Base-by-base conservation (phyloP, 2,888 invertebrate species). In the Limenitis camilla region DNA sequence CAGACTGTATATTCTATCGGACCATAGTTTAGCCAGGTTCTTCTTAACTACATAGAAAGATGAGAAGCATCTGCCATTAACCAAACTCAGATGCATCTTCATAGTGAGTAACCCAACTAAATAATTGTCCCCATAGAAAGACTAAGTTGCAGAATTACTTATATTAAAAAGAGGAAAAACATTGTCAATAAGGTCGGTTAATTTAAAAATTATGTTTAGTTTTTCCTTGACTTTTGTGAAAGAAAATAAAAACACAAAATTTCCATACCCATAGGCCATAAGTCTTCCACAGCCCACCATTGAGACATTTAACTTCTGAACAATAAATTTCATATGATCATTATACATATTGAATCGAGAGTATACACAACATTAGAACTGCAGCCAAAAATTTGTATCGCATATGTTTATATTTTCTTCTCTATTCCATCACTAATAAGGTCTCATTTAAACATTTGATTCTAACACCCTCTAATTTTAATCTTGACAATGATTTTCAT, bases 251-350 rank as follows among this genome's bases (percentile, higher is more conserved):
- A 58, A 59, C 53, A 58, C 58, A 62, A 61, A 62, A 61, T 60
- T 58, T 56, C 57, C 61, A 61, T 61, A 61, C 61, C 61, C 61
- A 60, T 59, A 61, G 52, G 61, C 60, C 60, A 60, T 54, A 42
- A 61, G 61, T 47, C 61, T 59, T 60, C 61, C 61, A 60, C 61
- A 60, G 59, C 61, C 61, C 55, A 61, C 61, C 61, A 61, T 61
- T 57, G 57, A 55, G 59, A 57, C 49, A 57, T 50, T 58, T 58
- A 58, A 55, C 47, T 58, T 58, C 58, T 58, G 58, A 58, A 58
- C 52, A 58, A 58, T 58, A 58, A 58, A 58, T 58, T 19, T 58
- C 52, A 58, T 50, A 52, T 53, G 47, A 52, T 58, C 44, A 58
- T 58, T 55, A 53, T 49, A 58, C 55, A 58, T 51, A 55, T 49